A percentile compares a stretch with the other conserved stretches of the same genome.
Conservation (phyloP, 2,888 invertebrate species). For the Kuschelorhynchus macadamiae region DNA sequence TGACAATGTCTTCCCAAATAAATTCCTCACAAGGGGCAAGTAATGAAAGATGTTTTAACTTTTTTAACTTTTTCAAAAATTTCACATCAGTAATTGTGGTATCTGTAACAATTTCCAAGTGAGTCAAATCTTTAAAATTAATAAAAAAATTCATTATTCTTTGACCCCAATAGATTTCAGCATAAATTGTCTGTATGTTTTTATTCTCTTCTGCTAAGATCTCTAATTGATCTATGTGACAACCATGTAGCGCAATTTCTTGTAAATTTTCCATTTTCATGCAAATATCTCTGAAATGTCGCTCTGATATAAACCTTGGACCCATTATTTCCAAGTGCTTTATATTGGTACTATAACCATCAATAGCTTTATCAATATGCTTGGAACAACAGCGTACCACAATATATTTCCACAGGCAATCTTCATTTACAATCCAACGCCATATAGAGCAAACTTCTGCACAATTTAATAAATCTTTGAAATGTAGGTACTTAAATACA, state of each 20-base stretch:
- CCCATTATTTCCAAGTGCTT: constrained; percentile 4
- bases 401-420: constrained; percentile 21
- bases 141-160: constrained; percentile 4
- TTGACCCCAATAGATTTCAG: constrained; percentile 18
- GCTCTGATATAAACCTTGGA: constrained; percentile 3
- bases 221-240: constrained; percentile 12
- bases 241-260: constrained; percentile 12
- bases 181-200: constrained; percentile 15
- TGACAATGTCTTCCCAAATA: constrained; percentile 13
- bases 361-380: constrained; percentile 8
- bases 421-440: constrained; percentile 19
- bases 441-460: constrained; percentile 30
- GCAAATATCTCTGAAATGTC: neutral
- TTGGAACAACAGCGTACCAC: constrained; percentile 8
- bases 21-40: constrained; percentile 20
- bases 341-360: neutral
- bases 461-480: constrained; percentile 29
- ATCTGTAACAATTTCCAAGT: constrained; percentile 14
- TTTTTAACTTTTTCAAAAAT: constrained; percentile 6
- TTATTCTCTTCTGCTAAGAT: constrained; percentile 9
- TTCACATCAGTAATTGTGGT: constrained; percentile 15
- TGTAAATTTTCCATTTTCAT: constrained; percentile 5
- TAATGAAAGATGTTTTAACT: constrained; percentile 22
- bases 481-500: constrained; percentile 26
- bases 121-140: constrained; percentile 12